A percentile compares a stretch with the other conserved stretches of the same genome.
Conservation (phyloP, 2,888 invertebrate species). For the Ophion obscuratus region DNA sequence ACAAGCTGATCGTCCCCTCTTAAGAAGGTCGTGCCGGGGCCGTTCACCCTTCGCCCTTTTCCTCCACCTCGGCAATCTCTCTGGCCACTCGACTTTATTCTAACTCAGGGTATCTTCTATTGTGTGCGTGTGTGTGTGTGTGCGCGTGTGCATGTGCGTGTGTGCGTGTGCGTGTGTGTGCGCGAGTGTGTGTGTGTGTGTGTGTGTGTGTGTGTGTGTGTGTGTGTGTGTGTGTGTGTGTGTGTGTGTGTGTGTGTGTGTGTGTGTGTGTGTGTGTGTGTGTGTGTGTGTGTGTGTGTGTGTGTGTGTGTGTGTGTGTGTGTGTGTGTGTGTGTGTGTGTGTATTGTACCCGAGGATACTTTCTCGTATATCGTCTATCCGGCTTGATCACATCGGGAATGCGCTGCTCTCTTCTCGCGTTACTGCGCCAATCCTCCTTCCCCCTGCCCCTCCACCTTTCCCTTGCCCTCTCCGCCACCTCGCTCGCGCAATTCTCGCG, state of each 20-base stretch:
- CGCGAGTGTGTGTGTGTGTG: neutral
- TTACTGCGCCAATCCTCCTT: slow-evolving; percentile 54
- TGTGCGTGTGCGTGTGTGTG: neutral
- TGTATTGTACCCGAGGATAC: slow-evolving; percentile 16
- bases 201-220: slow-evolving; percentile 1
- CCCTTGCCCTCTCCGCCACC: neutral
- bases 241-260: neutral
- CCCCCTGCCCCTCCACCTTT: neutral
- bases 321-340: neutral
- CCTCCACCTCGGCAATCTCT: slow-evolving; percentile 67
- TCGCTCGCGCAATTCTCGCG: slow-evolving; percentile 33
- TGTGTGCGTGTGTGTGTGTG: neutral
- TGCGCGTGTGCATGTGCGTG: too few relatives aligned
- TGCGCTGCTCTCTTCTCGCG: slow-evolving; percentile 65
- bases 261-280: slow-evolving; percentile 6
- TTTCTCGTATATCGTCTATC: slow-evolving; percentile 58
- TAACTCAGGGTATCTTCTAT: slow-evolving; percentile 27
- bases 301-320: neutral
- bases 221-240: neutral
- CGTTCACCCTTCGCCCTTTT: slow-evolving; percentile 78
- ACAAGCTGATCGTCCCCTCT: slow-evolving; percentile 63
- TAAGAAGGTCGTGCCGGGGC: slow-evolving; percentile 77
- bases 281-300: slow-evolving; percentile 2
- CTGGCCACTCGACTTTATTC: slow-evolving; percentile 52
- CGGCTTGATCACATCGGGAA: slow-evolving; percentile 62